These are phyloP conservation scores for Lasius fuliginosus DNA, from an alignment of 2,888 invertebrate genomes.

Conservation along the genomic window DNA sequence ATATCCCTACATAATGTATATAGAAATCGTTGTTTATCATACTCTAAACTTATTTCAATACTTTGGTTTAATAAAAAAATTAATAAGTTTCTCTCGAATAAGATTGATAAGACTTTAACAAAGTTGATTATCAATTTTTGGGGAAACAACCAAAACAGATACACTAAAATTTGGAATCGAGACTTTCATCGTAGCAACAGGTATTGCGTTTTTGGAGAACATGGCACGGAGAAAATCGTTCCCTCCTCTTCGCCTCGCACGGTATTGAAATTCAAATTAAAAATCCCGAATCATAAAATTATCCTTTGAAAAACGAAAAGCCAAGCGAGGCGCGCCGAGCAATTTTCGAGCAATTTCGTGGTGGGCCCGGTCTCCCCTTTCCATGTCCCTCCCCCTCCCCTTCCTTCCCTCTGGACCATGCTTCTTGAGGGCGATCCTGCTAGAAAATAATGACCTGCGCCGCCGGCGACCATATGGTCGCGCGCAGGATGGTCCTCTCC, in stretches of 20 bases:
- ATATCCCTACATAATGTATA: not conserved
- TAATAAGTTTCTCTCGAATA: not conserved
- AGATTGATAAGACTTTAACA: not conserved
- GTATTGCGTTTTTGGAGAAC: slow-evolving; percentile 19
- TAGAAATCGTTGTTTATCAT: not conserved
- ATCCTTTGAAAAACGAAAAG: slow-evolving; percentile 74
- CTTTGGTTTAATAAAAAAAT: not conserved
- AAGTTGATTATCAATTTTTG: not conserved
- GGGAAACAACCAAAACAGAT: not conserved
- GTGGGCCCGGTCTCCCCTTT: slow-evolving; percentile 68
- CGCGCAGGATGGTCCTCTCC: slow-evolving; percentile 83
- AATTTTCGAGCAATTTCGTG: slow-evolving; percentile 85
- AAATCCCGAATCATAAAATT: slow-evolving; percentile 84
- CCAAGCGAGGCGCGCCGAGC: slow-evolving; percentile 66
- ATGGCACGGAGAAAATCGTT: slow-evolving; percentile 12
- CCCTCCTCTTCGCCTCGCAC: not conserved
- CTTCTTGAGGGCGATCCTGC: slow-evolving; percentile 28
- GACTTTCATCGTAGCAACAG: not conserved
- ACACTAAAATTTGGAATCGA: not conserved
- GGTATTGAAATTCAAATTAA: slow-evolving; percentile 84
- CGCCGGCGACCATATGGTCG: slow-evolving; percentile 84
- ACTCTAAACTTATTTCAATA: not conserved
- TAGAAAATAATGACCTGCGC: slow-evolving; percentile 62
- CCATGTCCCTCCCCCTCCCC: slow-evolving; percentile 38
- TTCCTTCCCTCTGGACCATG: slow-evolving; percentile 6